phyloP scores from a whole-genome alignment of 2,113 vertebrate species.

The Tragelaphus scriptus region DNA sequence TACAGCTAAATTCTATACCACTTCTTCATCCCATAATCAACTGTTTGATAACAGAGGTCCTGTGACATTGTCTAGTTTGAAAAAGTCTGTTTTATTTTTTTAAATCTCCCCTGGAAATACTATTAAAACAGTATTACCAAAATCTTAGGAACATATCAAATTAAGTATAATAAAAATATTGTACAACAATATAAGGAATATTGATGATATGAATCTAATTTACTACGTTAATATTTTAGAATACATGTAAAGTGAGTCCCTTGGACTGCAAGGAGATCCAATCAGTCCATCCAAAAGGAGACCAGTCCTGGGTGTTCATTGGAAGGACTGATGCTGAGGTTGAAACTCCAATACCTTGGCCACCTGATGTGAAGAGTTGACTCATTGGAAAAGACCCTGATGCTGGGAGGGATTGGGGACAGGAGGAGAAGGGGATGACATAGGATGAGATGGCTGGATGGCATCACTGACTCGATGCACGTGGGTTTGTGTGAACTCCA shows the following conservation, averaged over 20 bases:
- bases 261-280: too few species aligned
- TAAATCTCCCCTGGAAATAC: background rate
- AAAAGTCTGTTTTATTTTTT: background rate
- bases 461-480: too few species aligned
- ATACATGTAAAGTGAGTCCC: background rate
- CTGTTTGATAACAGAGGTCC: background rate
- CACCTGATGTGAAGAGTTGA: rapidly evolving
- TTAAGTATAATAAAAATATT: background rate
- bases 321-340: too few species aligned
- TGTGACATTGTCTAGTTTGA: background rate
- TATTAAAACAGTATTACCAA: background rate
- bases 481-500: rapidly evolving
- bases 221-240: background rate
- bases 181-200: background rate
- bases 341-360: too few species aligned
- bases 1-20: background rate
- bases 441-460: too few species aligned
- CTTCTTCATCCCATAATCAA: background rate
- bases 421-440: too few species aligned
- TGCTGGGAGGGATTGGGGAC: too few species aligned
- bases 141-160: background rate
- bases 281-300: too few species aligned
- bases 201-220: background rate
- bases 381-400: too few species aligned
- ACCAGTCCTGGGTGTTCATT: too few species aligned